These are phyloP conservation scores for Dolichomitus sp. DNA, from an alignment of 2,888 invertebrate genomes.

Conservation along the genomic window DNA sequence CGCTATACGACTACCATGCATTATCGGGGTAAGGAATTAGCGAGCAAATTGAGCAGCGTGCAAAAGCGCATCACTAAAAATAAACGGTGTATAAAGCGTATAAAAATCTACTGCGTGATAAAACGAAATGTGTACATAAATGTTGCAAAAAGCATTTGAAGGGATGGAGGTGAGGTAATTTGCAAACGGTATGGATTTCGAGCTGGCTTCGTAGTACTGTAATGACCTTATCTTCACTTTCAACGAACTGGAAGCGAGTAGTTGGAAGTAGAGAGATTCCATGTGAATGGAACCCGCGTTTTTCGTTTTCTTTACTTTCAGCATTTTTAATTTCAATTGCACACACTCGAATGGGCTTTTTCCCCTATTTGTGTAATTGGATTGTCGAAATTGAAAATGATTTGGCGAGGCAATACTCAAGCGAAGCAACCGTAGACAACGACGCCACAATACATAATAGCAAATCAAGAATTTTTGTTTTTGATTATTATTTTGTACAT, in stretches of 20 bases:
- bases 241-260: conserved; percentile 83
- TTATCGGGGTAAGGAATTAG: not conserved
- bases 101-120: not conserved
- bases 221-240: conserved; percentile 82
- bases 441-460: conserved; percentile 73
- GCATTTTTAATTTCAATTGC: conserved; percentile 58
- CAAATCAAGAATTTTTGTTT: not conserved
- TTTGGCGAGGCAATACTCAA: conserved; percentile 72
- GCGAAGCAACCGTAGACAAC: conserved; percentile 77
- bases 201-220: conserved; percentile 57
- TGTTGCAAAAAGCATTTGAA: conserved; percentile 39
- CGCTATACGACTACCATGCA: conserved; percentile 9
- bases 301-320: conserved; percentile 28
- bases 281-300: conserved; percentile 54
- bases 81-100: not conserved
- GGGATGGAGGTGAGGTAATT: conserved; percentile 27
- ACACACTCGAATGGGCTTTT: conserved; percentile 2
- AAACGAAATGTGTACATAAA: not conserved
- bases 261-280: conserved; percentile 78
- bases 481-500: not conserved
- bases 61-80: conserved; percentile 20
- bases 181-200: conserved; percentile 36
- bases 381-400: conserved; percentile 75
- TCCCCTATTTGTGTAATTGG: not conserved
- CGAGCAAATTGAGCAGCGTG: conserved; percentile 25